phyloP scores from a whole-genome alignment of 2,888 invertebrate species.

The Itoplectis maculator region DNA sequence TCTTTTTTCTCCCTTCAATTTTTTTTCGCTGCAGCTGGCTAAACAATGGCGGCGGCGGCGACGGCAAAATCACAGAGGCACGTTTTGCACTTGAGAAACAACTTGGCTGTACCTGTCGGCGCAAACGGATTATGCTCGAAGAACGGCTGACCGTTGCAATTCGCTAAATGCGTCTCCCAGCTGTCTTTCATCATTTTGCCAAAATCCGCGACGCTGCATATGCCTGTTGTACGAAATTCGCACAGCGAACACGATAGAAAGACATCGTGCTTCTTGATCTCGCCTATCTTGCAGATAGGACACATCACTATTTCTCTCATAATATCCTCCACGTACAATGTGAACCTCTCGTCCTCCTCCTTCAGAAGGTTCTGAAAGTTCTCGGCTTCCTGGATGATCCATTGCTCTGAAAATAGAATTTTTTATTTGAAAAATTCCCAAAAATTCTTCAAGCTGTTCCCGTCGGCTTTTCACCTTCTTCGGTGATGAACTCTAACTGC shows the following conservation, averaged over 20 bases:
- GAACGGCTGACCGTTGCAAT: slow-evolving; percentile 74
- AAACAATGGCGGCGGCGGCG: too few species aligned
- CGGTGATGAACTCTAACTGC: slow-evolving; percentile 75
- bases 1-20: not conserved
- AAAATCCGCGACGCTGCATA: slow-evolving; percentile 73
- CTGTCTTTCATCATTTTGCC: slow-evolving; percentile 73
- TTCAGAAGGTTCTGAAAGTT: slow-evolving; percentile 75
- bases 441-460: too few species aligned
- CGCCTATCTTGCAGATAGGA: slow-evolving; percentile 81
- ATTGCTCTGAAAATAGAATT: slow-evolving; percentile 75
- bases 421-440: too few species aligned
- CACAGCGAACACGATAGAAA: slow-evolving; percentile 78
- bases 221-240: slow-evolving; percentile 73
- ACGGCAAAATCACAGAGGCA: slow-evolving; percentile 74
- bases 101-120: too few species aligned
- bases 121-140: slow-evolving; percentile 75
- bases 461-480: slow-evolving; percentile 75
- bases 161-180: slow-evolving; percentile 75
- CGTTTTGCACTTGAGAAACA: slow-evolving; percentile 77
- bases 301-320: slow-evolving; percentile 79
- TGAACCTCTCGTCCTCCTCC: slow-evolving; percentile 78
- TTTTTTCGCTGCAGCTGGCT: slow-evolving; percentile 58
- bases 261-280: slow-evolving; percentile 71
- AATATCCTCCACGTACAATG: slow-evolving; percentile 75
- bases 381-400: slow-evolving; percentile 82